Evolutionary conservation across 2,113 vertebrate species (phyloP), one percentile per base, ranked within the genome.

Genomic region (Alethe diademata): DNA sequence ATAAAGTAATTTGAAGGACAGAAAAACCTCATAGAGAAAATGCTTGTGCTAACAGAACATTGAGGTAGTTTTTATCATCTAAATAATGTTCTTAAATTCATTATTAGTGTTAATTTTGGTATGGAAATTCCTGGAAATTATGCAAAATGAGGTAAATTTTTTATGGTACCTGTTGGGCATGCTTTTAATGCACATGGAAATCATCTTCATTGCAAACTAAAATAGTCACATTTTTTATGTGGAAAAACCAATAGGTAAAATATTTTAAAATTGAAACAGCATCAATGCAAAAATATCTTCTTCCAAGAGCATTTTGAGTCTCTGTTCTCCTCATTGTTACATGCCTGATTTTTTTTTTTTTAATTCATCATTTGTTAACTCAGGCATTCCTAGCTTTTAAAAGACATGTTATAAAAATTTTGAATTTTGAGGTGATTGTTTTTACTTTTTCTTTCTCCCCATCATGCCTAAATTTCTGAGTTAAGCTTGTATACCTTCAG

Each of bases 381-480:
- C 67, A 42, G 43, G 18, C 14, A 26, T 66, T 73, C 24, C 2
- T 66, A 66, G 17, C 8, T 92, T 88, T 61, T 42, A 65, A 40
- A 65, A 86, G 20, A 14, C 6, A 6, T 4, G 2, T 51, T 89
- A 38, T 38, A 38, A 70, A 80, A 92, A 43, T 10, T 36, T 9
- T 12, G 5, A 42, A 18, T 56, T 92, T 81, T 62, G 14, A 66
- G n/a, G 1, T 15, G 0, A 31, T 73, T 42, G 5, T 50, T 48
- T 48, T 26, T 19, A 28, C 4, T 9, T 12, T 6, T 17, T 9
- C 43, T 8, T 26, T 38, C 0, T 0, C 2, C 4, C 6, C 25
- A 25, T 5, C 25, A 29, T 19, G 8, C 43, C 24, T 54, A 19
- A 35, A 51, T 79, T 69, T 80, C 12, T 42, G 40, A 69, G 23